phyloP scores from a whole-genome alignment of 2,113 vertebrate species.

The Danio rerio region GRCz12tu NC_133193.1:26211501-26212000 shows the following conservation, averaged over 20 bases:
- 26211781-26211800: neutral
- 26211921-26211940: neutral
- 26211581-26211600: too few species aligned
- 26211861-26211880: neutral
- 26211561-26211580: too few species aligned
- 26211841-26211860: neutral
- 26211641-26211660: neutral
- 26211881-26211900: neutral
- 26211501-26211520: too few species aligned
- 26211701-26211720: neutral
- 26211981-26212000: conserved; percentile 42
- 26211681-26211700: neutral
- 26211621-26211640: neutral
- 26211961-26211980: conserved; percentile 17
- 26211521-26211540: too few species aligned
- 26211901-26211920: too few species aligned
- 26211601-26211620: too few species aligned
- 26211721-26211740: neutral
- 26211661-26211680: neutral
- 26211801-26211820: neutral
- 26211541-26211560: too few species aligned
- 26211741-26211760: neutral
- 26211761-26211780: neutral
- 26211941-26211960: neutral
- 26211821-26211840: neutral